Conservation (phyloP, 2,888 invertebrate genomes). For the Drosophila prolongata region DNA sequence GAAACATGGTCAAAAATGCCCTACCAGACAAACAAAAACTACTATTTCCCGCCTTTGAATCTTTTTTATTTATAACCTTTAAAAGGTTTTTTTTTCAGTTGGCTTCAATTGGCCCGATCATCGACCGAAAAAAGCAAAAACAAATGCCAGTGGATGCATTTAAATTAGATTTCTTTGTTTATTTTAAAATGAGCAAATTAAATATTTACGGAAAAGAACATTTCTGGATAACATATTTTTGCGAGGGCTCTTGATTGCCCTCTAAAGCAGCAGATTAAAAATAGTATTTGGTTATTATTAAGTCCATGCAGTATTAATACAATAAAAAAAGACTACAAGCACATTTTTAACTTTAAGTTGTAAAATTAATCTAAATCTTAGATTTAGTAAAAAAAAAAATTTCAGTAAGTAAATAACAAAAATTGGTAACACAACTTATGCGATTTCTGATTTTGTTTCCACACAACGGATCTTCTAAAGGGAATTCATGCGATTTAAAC, state of each 20-base stretch:
- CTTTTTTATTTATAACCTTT: constrained; percentile 22
- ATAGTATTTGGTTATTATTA: no score
- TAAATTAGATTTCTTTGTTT: constrained; percentile 34
- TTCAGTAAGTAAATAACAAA: neutral
- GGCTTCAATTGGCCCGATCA: constrained; percentile 11
- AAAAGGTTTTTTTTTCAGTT: constrained; percentile 28
- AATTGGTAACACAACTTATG: neutral
- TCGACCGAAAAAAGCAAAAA: constrained; percentile 19
- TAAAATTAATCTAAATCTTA: no score
- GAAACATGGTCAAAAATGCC: constrained; percentile 13
- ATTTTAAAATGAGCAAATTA: constrained; percentile 18
- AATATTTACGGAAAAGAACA: neutral
- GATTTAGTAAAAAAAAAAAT: no score
- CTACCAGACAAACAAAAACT: constrained; percentile 7
- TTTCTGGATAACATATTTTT: neutral
- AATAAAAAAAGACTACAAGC: no score
- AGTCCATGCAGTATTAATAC: no score
- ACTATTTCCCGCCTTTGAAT: constrained; percentile 10
- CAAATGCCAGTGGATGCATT: constrained; percentile 31
- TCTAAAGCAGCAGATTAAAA: no score
- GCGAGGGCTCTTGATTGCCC: neutral
- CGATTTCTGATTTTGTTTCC: neutral
- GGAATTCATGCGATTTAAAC: constrained; percentile 16
- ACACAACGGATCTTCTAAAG: neutral
- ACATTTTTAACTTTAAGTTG: no score